Evolutionary conservation across 23 tunicate species (phyloP).

Genomic region (Ciona savignyi): DNA sequence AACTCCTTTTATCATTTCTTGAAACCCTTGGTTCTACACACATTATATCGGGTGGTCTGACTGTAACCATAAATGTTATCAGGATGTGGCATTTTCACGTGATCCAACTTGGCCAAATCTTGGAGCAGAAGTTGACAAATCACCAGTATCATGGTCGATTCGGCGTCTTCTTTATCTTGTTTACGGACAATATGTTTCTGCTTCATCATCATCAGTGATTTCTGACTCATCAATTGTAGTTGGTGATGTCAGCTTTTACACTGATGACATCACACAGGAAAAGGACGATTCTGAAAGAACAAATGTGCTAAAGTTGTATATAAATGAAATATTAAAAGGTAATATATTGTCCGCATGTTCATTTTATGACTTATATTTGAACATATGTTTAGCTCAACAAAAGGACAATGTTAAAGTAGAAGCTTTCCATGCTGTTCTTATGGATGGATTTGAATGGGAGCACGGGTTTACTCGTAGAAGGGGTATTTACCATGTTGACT

Average conservation of each 20-base stretch:
- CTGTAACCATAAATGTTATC: no score
- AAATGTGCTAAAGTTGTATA: constrained; percentile 28
- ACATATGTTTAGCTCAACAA: constrained; percentile 40
- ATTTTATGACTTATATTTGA: background rate
- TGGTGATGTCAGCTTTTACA: constrained; percentile 42
- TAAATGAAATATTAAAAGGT: constrained; percentile 91
- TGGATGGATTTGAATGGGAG: constrained; percentile 95
- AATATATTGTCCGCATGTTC: background rate
- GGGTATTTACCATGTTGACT: constrained; percentile 67
- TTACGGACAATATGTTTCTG: constrained; percentile 32
- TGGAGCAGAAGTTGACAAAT: constrained; percentile 11
- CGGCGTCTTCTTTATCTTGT: constrained; percentile 66
- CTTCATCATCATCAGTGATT: constrained; percentile 17
- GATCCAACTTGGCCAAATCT: constrained; percentile 40
- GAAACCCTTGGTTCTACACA: no score
- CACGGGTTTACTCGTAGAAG: constrained; percentile 52
- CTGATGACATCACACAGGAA: constrained; percentile 38
- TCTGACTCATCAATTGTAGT: constrained; percentile 25
- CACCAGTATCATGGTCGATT: constrained; percentile 69
- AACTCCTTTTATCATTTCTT: no score
- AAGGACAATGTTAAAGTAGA: constrained; percentile 46
- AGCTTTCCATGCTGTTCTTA: constrained; percentile 39
- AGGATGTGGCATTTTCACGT: constrained; percentile 35
- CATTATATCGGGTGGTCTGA: no score
- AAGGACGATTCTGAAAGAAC: constrained; percentile 64